These are phyloP conservation scores for Noctua janthe DNA, from an alignment of 2,888 invertebrate species.

Conservation along the genomic window DNA sequence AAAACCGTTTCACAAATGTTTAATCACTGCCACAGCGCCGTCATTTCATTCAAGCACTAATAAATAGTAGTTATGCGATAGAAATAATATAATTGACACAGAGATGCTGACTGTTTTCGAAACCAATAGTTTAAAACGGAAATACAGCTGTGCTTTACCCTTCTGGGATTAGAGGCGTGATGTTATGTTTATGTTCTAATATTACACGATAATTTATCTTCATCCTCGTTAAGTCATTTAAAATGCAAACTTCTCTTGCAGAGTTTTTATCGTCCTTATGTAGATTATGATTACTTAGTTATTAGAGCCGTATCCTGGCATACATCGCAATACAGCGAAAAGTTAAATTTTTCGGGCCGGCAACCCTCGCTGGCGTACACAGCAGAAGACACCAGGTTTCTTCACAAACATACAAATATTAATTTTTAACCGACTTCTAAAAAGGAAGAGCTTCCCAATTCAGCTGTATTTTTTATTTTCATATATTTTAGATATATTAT, in stretches of 20 bases:
- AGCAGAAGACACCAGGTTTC: background rate
- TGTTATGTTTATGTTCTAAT: too few relatives aligned
- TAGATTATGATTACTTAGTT: background rate
- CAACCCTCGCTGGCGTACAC: background rate
- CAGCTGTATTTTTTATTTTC: background rate
- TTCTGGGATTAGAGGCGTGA: background rate
- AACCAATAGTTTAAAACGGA: too few relatives aligned
- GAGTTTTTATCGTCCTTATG: background rate
- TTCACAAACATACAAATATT: background rate
- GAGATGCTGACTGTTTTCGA: background rate
- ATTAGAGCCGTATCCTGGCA: background rate
- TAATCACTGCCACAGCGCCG: background rate
- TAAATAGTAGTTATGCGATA: background rate
- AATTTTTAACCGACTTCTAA: background rate
- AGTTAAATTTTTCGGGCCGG: background rate
- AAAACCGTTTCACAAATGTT: background rate
- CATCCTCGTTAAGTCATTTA: too few relatives aligned
- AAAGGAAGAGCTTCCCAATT: background rate
- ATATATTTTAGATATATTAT: background rate
- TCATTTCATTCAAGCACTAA: background rate
- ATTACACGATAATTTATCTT: too few relatives aligned
- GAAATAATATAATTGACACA: background rate
- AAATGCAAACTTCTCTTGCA: too few relatives aligned
- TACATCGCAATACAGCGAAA: background rate
- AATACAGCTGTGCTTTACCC: too few relatives aligned